These are phyloP conservation scores for Andrena flavipes DNA, from an alignment of 2,888 invertebrate genomes.

Conservation along the genomic window DNA sequence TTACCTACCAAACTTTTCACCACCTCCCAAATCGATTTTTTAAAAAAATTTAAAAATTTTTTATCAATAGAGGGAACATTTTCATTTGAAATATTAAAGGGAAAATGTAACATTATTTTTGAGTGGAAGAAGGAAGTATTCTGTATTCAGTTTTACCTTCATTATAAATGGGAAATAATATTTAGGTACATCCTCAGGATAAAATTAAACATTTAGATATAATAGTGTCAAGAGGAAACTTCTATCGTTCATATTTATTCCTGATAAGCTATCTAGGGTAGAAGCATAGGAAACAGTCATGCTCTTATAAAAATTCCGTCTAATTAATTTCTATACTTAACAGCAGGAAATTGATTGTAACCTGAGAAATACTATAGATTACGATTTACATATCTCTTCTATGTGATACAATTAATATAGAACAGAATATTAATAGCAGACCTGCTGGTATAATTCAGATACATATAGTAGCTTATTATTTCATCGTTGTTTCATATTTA, in stretches of 20 bases:
- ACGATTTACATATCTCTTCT: not conserved
- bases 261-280: slow-evolving; percentile 48
- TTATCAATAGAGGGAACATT: not conserved
- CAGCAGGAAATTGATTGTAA: not conserved
- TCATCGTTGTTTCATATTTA: not conserved
- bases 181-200: too few species aligned
- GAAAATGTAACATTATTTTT: too few species aligned
- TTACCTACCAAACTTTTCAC: not conserved
- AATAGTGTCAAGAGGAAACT: slow-evolving; percentile 10
- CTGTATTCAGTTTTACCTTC: too few species aligned
- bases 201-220: not conserved
- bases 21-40: not conserved
- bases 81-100: not conserved
- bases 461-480: not conserved
- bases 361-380: not conserved
- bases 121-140: too few species aligned
- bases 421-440: too few species aligned
- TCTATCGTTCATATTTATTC: slow-evolving; percentile 32
- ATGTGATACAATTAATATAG: not conserved
- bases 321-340: slow-evolving; percentile 6
- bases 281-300: not conserved
- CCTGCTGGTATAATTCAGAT: not conserved
- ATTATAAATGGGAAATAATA: too few species aligned
- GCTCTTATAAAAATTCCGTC: not conserved
- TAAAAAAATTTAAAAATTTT: too few species aligned